Conservation (phyloP, 1,140 invertebrate species). For the Thereuonema tuberculata region DNA sequence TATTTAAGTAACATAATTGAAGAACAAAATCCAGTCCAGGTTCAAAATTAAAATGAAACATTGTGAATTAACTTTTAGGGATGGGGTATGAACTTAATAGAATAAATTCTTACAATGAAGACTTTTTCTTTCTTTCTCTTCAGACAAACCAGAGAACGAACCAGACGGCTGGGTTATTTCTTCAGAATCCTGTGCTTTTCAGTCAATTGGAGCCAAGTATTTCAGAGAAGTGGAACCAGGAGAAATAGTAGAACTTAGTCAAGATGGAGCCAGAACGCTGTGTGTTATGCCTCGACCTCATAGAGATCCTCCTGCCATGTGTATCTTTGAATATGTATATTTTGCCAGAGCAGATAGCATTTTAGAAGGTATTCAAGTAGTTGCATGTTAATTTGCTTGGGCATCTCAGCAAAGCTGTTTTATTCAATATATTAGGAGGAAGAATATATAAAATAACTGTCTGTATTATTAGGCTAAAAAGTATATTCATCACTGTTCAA, state of each 20-base stretch:
- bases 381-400: not conserved
- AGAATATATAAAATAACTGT: no score
- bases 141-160: slow-evolving; percentile 11
- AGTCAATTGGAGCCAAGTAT: slow-evolving; percentile 82
- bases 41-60: no score
- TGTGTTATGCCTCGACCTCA: slow-evolving; percentile 56
- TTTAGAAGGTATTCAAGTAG: slow-evolving; percentile 40
- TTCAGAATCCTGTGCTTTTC: slow-evolving; percentile 90
- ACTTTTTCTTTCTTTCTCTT: not conserved
- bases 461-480: no score
- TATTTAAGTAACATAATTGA: no score
- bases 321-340: slow-evolving; percentile 98
- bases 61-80: no score
- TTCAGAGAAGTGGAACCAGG: slow-evolving; percentile 78
- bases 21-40: no score
- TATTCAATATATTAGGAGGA: no score
- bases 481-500: no score
- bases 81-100: no score
- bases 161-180: slow-evolving; percentile 79
- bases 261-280: slow-evolving; percentile 67
- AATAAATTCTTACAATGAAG: no score
- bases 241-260: slow-evolving; percentile 86
- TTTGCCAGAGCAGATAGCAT: slow-evolving; percentile 89
- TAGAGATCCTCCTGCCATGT: slow-evolving; percentile 73
- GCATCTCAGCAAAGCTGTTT: not conserved